Evolutionary conservation across 2,113 vertebrate species (phyloP).

Genomic region (Prunella fulvescens): DNA sequence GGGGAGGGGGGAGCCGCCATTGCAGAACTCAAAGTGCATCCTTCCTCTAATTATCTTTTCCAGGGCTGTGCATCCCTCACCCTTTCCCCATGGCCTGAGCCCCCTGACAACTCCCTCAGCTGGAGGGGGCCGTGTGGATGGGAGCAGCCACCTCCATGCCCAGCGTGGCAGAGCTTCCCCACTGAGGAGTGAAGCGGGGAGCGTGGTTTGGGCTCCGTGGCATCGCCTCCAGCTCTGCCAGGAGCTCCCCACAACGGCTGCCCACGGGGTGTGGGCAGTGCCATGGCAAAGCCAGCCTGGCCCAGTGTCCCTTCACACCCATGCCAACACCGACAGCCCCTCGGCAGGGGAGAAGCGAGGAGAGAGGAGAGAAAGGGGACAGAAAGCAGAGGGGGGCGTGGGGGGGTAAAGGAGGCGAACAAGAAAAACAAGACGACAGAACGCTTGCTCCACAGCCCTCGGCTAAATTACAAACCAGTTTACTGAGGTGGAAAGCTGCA

Average conservation of each 20-base stretch:
- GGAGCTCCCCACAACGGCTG: neutral
- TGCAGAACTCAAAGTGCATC: neutral
- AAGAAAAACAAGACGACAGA: slow-evolving; percentile 52
- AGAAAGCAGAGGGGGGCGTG: neutral
- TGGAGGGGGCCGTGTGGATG: fast-evolving
- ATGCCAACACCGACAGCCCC: neutral
- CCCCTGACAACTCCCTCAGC: fast-evolving
- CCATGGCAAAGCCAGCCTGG: neutral
- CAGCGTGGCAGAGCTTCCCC: fast-evolving
- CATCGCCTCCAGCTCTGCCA: neutral
- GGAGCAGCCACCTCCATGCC: neutral
- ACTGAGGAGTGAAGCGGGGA: fast-evolving
- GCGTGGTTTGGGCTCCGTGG: fast-evolving
- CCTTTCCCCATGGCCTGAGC: neutral
- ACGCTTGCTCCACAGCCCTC: slow-evolving; percentile 51
- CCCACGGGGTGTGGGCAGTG: fast-evolving
- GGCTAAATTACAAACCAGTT: slow-evolving; percentile 48
- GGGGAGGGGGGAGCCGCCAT: neutral
- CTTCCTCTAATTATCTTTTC: neutral
- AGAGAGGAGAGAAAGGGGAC: neutral
- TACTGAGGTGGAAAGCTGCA: slow-evolving; percentile 62
- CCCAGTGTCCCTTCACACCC: neutral
- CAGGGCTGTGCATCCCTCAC: neutral
- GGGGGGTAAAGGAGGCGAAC: neutral
- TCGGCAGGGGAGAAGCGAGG: neutral